These are phyloP conservation scores for Teleiodes luculella DNA, from an alignment of 2,888 invertebrate genomes.

Conservation along the genomic window DNA sequence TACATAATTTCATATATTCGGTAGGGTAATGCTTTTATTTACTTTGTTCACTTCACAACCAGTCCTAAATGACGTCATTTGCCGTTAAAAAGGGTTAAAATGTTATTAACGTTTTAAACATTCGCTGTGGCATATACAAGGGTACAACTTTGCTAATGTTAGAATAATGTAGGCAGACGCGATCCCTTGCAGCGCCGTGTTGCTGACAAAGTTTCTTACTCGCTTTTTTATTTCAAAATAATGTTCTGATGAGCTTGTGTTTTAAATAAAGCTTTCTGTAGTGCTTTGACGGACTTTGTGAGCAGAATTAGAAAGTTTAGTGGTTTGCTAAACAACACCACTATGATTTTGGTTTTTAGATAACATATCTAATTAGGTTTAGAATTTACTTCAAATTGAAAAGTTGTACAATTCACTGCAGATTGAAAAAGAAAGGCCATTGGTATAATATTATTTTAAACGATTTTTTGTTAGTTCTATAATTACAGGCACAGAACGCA, in stretches of 20 bases:
- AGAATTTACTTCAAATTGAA: no score
- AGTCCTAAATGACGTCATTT: background rate
- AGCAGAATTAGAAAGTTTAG: no score
- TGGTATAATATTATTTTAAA: no score
- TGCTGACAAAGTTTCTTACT: background rate
- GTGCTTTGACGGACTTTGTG: no score
- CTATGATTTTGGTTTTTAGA: no score
- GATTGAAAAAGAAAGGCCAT: no score
- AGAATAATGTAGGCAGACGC: conserved; percentile 47
- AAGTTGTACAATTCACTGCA: no score
- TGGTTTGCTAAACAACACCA: no score
- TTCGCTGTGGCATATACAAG: background rate
- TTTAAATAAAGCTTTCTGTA: background rate
- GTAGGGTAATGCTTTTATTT: background rate
- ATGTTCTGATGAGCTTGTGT: background rate
- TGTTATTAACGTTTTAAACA: conserved; percentile 3
- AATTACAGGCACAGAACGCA: no score
- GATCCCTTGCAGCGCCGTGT: conserved; percentile 3
- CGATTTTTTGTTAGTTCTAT: no score
- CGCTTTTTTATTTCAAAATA: background rate
- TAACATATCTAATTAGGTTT: no score
- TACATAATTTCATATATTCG: background rate
- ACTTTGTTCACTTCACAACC: background rate
- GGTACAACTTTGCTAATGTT: conserved; percentile 57
- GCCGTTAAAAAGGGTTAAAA: conserved; percentile 7